Base-by-base conservation (phyloP, 2,888 invertebrate species). In the Ichneumon xanthorius region DNA sequence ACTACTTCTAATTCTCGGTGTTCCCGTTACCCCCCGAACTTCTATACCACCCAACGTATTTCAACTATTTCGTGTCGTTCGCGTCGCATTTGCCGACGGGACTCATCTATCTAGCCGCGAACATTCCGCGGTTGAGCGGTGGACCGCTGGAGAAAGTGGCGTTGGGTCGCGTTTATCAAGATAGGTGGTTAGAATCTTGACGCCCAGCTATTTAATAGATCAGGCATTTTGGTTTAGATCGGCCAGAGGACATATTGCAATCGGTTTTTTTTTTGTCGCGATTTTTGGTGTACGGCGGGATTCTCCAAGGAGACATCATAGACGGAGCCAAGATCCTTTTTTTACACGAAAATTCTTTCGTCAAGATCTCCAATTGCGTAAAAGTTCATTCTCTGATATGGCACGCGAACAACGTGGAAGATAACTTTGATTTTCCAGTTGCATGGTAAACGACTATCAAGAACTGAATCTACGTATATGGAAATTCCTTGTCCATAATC, bases 1-100 rank as follows among this genome's bases (percentile, higher is more conserved):
- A 73, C 85, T 75, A 79, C 65, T 82, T 82, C 70, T 79, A 82
- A 85, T 82, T 82, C 75, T 37, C 79, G 50, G 50, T 58, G 61
- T 67, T 45, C n/a, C 68, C 58, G 72, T 26, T 55, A 61, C 58
- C 45, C 37, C 40, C 9, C 55, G 71, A 22, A 33, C 55, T 9
- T n/a, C 33, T 55, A n/a, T 53, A 14, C 33, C 22, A 22, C 14
- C 55, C 55, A 22, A 6, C 55, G 45, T 58, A 58, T 55, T 37
- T 33, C 55, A 72, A 58, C 61, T 80, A 70, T 80, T 75, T 75
- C 63, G 76, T 84, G 55, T 40, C 61, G 22, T 75, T 82, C 48
- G 75, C 76, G 75, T 26, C 30, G 61, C 48, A 26, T 70, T 79
- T 53, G 68, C 76, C 76, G 58, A 71, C 53, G 75, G 76, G 58